Conservation (phyloP, 1,140 invertebrate species). For the Centruroides sculpturatus region DNA sequence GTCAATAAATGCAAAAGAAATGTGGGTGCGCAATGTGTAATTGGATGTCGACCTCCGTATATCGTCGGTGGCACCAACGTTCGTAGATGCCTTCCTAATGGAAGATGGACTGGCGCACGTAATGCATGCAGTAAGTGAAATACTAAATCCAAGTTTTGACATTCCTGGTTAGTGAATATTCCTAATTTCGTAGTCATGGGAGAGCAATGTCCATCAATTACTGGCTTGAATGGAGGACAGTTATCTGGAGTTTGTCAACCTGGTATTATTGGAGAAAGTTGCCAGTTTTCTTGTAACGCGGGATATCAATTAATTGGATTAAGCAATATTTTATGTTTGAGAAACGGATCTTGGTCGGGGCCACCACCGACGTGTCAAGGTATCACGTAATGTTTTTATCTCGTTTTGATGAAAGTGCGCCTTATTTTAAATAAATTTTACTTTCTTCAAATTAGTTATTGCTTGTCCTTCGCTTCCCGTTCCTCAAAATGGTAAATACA, state of each 20-base stretch:
- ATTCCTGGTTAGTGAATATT: no score
- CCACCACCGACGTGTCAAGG: slow-evolving; percentile 4
- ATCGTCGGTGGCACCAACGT: background rate
- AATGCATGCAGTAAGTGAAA: background rate
- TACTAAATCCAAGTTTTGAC: no score
- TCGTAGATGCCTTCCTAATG: background rate
- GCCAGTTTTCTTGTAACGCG: slow-evolving; percentile 4
- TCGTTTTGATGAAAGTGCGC: no score
- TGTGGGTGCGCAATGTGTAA: background rate
- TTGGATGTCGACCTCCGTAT: slow-evolving; percentile 5
- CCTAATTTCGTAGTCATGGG: no score
- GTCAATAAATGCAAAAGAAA: slow-evolving; percentile 1
- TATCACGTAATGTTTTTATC: background rate
- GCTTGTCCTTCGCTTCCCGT: background rate
- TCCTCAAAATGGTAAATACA: background rate
- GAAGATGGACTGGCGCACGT: slow-evolving; percentile 2
- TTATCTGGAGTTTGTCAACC: slow-evolving; percentile 9
- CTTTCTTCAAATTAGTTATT: background rate
- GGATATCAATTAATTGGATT: slow-evolving; percentile 4
- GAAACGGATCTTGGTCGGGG: slow-evolving; percentile 5
- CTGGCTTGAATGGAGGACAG: no score
- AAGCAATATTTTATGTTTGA: slow-evolving; percentile 3
- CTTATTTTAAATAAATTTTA: no score
- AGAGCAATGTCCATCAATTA: no score
- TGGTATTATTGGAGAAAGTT: slow-evolving; percentile 2